Evolutionary conservation across 2,888 invertebrate genomes (phyloP), one percentile per base, ranked within the genome.

Genomic region (Aspidiotus rigidus): DNA sequence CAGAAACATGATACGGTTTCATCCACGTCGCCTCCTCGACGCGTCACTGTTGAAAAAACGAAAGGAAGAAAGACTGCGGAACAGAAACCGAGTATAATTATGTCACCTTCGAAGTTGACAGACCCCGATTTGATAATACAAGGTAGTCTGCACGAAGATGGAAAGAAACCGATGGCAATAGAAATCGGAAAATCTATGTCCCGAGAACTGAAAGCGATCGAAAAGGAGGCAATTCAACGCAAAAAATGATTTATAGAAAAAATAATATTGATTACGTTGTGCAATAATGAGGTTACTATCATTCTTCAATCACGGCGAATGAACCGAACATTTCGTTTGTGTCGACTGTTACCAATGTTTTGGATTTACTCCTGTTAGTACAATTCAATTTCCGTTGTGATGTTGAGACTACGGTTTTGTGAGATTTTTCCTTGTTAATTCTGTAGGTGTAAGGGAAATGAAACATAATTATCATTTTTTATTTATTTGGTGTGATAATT

Each of bases 51-150:
- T 1, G 49, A 10, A 8, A 39, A 49, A 7, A 28, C 15, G 7
- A 16, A 17, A 17, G 53, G 16, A 9, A 28, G 49, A 8, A 62
- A 44, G 16, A 17, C 28, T 17, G 53, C 13, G n/a, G 10, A 49
- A 13, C 7, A 5, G 53, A 49, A 62, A n/a, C 59, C 57, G n/a
- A 44, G 44, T n/a, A 13, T 66, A 2, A 57, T 66, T 9, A 16
- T 66, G 16, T 55, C 60, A 17, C 59, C 66, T n/a, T 59, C 66
- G 13, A 66, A 66, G 42, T 39, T 66, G 39, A 59, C 66, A 15
- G 66, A 66, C 59, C 66, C 66, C 13, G 17, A n/a, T 3, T 57
- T 66, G 28, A 17, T 57, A 10, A 44, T 66, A 8, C 57, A 42
- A 49, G 57, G 59, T 5, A 57, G 59, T 39, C 9, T 66, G 49